phyloP scores from a whole-genome alignment of 2,113 vertebrate species.

The Clupea harengus region DNA sequence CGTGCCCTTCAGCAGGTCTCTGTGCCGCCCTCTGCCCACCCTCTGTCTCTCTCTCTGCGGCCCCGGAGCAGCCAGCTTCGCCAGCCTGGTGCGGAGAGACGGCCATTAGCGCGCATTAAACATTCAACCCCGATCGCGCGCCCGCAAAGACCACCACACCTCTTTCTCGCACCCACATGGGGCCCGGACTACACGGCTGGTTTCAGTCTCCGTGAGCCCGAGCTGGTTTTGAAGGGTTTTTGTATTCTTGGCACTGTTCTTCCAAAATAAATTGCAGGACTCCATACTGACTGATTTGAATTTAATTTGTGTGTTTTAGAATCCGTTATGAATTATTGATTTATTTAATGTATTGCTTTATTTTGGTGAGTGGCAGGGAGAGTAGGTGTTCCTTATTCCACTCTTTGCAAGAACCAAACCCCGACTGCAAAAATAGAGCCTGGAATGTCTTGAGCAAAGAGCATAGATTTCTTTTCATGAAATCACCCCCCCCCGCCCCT shows the following conservation, averaged over 20 bases:
- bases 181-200: background rate
- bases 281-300: conserved; percentile 5
- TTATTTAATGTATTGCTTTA: background rate
- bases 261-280: background rate
- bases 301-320: background rate
- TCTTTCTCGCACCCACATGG: conserved; percentile 9
- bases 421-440: conserved; percentile 35
- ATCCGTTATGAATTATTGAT: conserved; percentile 11
- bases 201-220: background rate
- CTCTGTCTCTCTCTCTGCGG: background rate
- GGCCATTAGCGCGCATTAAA: conserved; percentile 17
- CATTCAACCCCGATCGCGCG: background rate
- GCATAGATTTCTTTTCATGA: conserved; percentile 67
- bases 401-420: background rate
- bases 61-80: background rate
- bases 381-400: background rate
- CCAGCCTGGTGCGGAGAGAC: background rate
- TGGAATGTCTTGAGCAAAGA: conserved; percentile 62
- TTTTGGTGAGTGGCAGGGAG: conserved; percentile 8
- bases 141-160: background rate
- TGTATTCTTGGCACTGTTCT: background rate
- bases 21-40: conserved; percentile 13
- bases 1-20: conserved; percentile 58
- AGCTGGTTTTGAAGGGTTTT: background rate
- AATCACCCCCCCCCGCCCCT: conserved; percentile 42